Evolutionary conservation across 2,797 vertebrate species (phyloP).

Genomic region (Rhinichthys osculus): DNA sequence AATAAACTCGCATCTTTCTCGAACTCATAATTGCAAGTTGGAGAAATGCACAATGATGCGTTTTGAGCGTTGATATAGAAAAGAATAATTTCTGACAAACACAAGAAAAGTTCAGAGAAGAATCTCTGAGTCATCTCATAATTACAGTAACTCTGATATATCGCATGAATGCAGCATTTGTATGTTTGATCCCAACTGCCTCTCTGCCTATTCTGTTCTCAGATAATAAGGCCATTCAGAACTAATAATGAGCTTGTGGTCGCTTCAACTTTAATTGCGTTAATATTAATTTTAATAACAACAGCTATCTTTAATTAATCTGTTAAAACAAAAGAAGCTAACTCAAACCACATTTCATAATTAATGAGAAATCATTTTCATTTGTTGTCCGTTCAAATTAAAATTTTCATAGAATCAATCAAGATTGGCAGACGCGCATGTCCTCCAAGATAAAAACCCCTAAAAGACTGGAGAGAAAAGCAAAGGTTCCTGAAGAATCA

Average conservation of each 20-base stretch:
- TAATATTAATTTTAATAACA: slow-evolving; percentile 15
- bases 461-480: slow-evolving; percentile 64
- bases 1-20: not conserved
- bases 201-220: not conserved
- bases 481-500: slow-evolving; percentile 42
- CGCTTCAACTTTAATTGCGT: slow-evolving; percentile 7
- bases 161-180: not conserved
- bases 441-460: slow-evolving; percentile 47
- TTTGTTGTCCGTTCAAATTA: slow-evolving; percentile 13
- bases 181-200: slow-evolving; percentile 1
- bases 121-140: slow-evolving; percentile 20
- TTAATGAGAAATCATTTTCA: not conserved
- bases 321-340: slow-evolving; percentile 2
- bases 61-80: not conserved
- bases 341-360: not conserved
- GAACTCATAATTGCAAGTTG: not conserved
- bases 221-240: slow-evolving; percentile 7
- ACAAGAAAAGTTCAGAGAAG: not conserved
- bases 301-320: not conserved
- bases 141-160: slow-evolving; percentile 18
- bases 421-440: slow-evolving; percentile 68
- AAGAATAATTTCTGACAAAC: not conserved
- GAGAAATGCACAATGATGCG: not conserved
- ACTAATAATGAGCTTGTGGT: slow-evolving; percentile 2
- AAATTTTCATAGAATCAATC: slow-evolving; percentile 68